Conservation (phyloP, 2,888 invertebrate species). For the Octonoba sinensis region DNA sequence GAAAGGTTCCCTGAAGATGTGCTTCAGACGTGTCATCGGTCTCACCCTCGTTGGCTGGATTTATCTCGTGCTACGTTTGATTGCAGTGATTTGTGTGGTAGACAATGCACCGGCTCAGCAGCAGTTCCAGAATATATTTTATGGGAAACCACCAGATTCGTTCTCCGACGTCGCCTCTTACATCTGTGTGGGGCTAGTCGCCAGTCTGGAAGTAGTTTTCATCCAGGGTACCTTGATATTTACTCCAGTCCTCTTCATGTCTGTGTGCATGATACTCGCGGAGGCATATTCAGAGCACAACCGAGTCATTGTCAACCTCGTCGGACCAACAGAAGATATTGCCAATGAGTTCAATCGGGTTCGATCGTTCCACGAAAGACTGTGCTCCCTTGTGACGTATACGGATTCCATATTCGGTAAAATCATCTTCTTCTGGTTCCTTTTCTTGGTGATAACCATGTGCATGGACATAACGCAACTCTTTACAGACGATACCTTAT, state of each 20-base stretch:
- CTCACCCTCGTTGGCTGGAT: slow-evolving; percentile 56
- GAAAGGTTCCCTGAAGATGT: slow-evolving; percentile 30
- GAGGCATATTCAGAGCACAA: slow-evolving; percentile 63
- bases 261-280: slow-evolving; percentile 60
- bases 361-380: slow-evolving; percentile 62
- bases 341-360: slow-evolving; percentile 53
- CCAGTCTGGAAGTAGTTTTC: slow-evolving; percentile 58
- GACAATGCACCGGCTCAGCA: slow-evolving; percentile 55
- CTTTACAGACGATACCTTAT: slow-evolving; percentile 65
- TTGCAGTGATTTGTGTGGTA: slow-evolving; percentile 48
- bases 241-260: slow-evolving; percentile 64
- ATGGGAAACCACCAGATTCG: slow-evolving; percentile 37
- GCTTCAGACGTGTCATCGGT: slow-evolving; percentile 36
- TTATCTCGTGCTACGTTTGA: slow-evolving; percentile 36
- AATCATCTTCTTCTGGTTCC: slow-evolving; percentile 64
- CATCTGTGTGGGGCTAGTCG: slow-evolving; percentile 52
- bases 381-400: slow-evolving; percentile 60
- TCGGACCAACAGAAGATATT: slow-evolving; percentile 33
- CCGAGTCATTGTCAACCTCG: slow-evolving; percentile 44
- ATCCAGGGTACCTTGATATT: slow-evolving; percentile 65
- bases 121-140: slow-evolving; percentile 57
- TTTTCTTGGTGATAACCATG: slow-evolving; percentile 57
- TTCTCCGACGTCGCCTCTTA: slow-evolving; percentile 36
- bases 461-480: slow-evolving; percentile 65
- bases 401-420: slow-evolving; percentile 63